Evolutionary conservation across 2,888 invertebrate species (phyloP).

Genomic region (Tetranychus piercei): DNA sequence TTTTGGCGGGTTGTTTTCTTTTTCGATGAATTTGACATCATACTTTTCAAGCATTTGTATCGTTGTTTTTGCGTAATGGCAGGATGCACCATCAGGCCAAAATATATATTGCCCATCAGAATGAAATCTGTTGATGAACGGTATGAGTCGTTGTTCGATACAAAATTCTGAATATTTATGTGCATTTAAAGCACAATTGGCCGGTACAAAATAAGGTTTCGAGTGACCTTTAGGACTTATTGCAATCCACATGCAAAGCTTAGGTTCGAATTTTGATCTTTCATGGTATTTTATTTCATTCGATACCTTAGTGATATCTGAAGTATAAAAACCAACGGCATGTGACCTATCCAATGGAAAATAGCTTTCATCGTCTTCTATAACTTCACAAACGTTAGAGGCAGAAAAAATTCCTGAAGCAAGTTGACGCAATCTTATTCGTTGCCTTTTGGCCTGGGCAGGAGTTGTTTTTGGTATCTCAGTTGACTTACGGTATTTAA

Average conservation of each 20-base stretch:
- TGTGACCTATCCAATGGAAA: too few relatives aligned
- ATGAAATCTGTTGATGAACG: constrained; percentile 3
- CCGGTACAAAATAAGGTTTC: background rate
- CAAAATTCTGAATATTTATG: background rate
- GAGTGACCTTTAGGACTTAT: background rate
- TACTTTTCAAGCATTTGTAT: background rate
- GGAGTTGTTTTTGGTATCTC: too few relatives aligned
- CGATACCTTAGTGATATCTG: background rate
- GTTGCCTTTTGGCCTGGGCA: too few relatives aligned
- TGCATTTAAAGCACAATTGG: background rate
- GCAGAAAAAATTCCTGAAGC: too few relatives aligned
- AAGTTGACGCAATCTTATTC: too few relatives aligned
- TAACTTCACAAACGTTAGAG: too few relatives aligned
- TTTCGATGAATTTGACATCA: background rate
- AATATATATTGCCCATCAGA: background rate
- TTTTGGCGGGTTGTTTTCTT: constrained; percentile 12
- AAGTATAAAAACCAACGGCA: background rate
- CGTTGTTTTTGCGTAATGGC: constrained; percentile 9
- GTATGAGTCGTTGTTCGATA: background rate
- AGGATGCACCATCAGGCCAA: constrained; percentile 6
- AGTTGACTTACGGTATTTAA: too few relatives aligned
- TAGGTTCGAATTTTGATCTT: background rate
- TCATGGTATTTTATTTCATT: background rate
- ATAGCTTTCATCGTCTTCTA: too few relatives aligned
- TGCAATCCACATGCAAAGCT: background rate